Evolutionary conservation across 2,113 vertebrate genomes (phyloP).

Genomic region (Apeltes quadracus): DNA sequence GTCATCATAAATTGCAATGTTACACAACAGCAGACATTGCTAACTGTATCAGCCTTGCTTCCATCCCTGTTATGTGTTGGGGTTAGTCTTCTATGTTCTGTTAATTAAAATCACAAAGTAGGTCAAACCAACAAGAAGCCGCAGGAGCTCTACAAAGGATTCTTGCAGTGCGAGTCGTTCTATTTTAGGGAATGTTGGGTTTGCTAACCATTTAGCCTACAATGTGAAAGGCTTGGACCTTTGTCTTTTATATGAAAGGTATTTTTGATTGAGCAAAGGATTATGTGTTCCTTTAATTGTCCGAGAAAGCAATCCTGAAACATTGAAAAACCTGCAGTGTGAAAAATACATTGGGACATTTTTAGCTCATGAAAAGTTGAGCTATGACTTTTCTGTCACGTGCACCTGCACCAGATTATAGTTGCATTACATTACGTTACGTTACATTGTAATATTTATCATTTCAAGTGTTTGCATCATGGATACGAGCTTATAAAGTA

Average conservation of each 20-base stretch:
- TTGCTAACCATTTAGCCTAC: neutral
- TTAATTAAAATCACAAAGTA: constrained; percentile 67
- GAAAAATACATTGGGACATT: neutral
- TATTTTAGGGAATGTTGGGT: constrained; percentile 17
- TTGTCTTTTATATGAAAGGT: neutral
- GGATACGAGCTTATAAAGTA: neutral
- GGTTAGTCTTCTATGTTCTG: constrained; percentile 42
- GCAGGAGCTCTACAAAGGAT: constrained; percentile 20
- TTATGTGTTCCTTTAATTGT: neutral
- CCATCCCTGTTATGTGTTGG: constrained; percentile 44
- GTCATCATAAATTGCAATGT: constrained; percentile 61
- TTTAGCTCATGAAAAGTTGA: neutral
- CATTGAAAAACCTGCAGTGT: neutral
- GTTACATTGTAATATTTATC: neutral
- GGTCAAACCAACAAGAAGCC: constrained; percentile 57
- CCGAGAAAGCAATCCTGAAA: neutral
- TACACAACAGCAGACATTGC: constrained; percentile 53
- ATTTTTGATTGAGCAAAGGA: neutral
- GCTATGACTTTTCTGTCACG: neutral
- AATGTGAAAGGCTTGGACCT: neutral
- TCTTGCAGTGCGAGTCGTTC: constrained; percentile 8
- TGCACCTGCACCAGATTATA: neutral
- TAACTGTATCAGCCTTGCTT: constrained; percentile 42
- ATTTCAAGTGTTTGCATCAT: neutral
- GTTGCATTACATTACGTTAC: too few relatives aligned